Conservation (phyloP, 2,797 vertebrate genomes). For the Anableps anableps region DNA sequence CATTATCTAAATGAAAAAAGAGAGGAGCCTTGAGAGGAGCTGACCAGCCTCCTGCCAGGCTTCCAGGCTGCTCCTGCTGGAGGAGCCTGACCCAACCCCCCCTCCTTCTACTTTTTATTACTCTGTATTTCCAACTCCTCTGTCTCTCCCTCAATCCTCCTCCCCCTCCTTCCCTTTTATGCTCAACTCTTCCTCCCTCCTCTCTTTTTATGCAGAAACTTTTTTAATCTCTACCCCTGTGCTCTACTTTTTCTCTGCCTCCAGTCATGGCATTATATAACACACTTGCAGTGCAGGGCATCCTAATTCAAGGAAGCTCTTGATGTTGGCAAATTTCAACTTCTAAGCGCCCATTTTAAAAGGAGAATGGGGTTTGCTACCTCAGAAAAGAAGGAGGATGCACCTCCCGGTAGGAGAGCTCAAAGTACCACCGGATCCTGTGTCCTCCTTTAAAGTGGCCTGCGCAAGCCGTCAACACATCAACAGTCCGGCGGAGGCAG, state of each 20-base stretch:
- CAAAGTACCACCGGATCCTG: slow-evolving; percentile 30
- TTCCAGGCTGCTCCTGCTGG: slow-evolving; percentile 35
- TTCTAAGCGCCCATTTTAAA: slow-evolving; percentile 66
- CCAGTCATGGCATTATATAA: slow-evolving; percentile 77
- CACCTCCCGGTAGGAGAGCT: slow-evolving; percentile 58
- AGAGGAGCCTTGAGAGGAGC: slow-evolving; percentile 44
- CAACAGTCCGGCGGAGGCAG: slow-evolving; percentile 42
- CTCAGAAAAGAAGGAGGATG: slow-evolving; percentile 45
- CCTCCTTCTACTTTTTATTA: slow-evolving; percentile 53
- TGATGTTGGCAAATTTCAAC: slow-evolving; percentile 74
- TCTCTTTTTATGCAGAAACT: slow-evolving; percentile 71
- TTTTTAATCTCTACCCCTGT: slow-evolving; percentile 77
- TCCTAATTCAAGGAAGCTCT: slow-evolving; percentile 74
- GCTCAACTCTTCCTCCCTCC: slow-evolving; percentile 49
- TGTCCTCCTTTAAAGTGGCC: slow-evolving; percentile 43
- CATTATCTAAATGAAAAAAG: slow-evolving; percentile 78
- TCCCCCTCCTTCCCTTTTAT: slow-evolving; percentile 52
- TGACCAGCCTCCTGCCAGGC: slow-evolving; percentile 47
- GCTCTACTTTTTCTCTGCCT: slow-evolving; percentile 76
- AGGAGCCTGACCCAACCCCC: slow-evolving; percentile 43
- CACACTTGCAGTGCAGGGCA: slow-evolving; percentile 65
- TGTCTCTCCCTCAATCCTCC: slow-evolving; percentile 59
- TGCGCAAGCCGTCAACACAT: slow-evolving; percentile 22
- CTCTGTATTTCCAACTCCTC: slow-evolving; percentile 59
- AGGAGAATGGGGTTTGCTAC: slow-evolving; percentile 61